These are phyloP conservation scores for Lynx canadensis DNA, from an alignment of 2,113 vertebrate genomes.

Conservation along the genomic window DNA sequence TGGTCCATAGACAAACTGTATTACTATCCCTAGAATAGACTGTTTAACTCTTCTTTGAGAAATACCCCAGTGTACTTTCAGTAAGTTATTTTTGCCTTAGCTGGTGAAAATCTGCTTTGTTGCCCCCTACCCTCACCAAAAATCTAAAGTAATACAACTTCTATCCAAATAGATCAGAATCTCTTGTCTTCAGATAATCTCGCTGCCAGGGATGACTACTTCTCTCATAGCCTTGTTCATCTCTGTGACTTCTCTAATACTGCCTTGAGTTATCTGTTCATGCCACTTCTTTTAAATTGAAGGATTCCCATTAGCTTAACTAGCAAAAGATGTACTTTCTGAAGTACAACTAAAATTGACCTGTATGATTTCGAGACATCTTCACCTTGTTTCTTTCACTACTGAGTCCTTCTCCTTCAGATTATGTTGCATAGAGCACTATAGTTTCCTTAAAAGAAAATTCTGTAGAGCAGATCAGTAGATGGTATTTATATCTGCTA, in stretches of 20 bases:
- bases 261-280: neutral
- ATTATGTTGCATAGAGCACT: neutral
- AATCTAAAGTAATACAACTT: conserved; percentile 4
- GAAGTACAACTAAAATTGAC: neutral
- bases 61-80: neutral
- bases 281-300: conserved; percentile 10
- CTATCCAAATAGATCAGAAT: neutral
- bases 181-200: neutral
- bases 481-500: neutral
- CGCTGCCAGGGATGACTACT: neutral
- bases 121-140: neutral
- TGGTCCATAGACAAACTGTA: neutral
- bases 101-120: conserved; percentile 1
- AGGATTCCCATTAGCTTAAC: conserved; percentile 5
- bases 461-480: neutral
- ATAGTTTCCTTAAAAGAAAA: neutral
- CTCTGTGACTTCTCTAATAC: neutral
- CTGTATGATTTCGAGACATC: neutral
- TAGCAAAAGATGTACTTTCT: neutral
- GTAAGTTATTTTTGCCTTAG: neutral
- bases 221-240: neutral
- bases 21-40: neutral
- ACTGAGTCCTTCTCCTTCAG: neutral
- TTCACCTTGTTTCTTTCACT: conserved; percentile 2
- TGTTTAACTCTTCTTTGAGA: neutral